Evolutionary conservation across 2,888 invertebrate species (phyloP).

Genomic region (Carcina quercana): DNA sequence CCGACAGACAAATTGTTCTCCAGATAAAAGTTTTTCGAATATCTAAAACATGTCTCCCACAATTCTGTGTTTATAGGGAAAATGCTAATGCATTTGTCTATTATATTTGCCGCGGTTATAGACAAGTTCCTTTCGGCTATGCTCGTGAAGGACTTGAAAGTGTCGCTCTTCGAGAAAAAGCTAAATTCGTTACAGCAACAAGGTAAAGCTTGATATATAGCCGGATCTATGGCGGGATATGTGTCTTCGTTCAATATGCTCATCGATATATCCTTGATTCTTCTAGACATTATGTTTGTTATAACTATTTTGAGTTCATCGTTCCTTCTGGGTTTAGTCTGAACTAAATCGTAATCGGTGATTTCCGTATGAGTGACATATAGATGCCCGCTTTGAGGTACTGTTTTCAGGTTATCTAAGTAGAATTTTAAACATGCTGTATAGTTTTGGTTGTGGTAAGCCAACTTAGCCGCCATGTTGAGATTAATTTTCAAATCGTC

Average conservation of each 20-base stretch:
- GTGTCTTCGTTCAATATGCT: slow-evolving; percentile 52
- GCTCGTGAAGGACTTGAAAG: slow-evolving; percentile 18
- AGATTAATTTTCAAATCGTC: slow-evolving; percentile 36
- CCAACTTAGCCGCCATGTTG: slow-evolving; percentile 59
- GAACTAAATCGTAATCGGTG: slow-evolving; percentile 13
- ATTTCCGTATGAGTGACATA: slow-evolving; percentile 42
- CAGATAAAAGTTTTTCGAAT: slow-evolving; percentile 53
- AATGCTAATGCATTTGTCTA: slow-evolving; percentile 54
- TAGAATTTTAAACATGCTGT: slow-evolving; percentile 45
- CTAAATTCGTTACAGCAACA: slow-evolving; percentile 56
- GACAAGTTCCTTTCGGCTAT: slow-evolving; percentile 34
- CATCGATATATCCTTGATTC: slow-evolving; percentile 57
- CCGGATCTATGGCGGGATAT: slow-evolving; percentile 39
- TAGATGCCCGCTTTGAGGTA: slow-evolving; percentile 25
- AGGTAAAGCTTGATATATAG: slow-evolving; percentile 37
- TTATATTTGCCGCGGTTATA: slow-evolving; percentile 40
- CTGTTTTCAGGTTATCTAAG: slow-evolving; percentile 40
- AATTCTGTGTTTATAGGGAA: slow-evolving; percentile 51
- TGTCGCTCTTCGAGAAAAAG: slow-evolving; percentile 27
- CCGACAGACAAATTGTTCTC: slow-evolving; percentile 53
- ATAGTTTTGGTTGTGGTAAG: slow-evolving; percentile 47
- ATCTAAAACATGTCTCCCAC: slow-evolving; percentile 58
- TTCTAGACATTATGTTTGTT: slow-evolving; percentile 47
- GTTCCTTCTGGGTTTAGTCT: slow-evolving; percentile 24
- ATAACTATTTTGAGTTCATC: slow-evolving; percentile 46